These are phyloP conservation scores for Trilocha varians DNA, from an alignment of 2,888 invertebrate genomes.

Conservation along the genomic window DNA sequence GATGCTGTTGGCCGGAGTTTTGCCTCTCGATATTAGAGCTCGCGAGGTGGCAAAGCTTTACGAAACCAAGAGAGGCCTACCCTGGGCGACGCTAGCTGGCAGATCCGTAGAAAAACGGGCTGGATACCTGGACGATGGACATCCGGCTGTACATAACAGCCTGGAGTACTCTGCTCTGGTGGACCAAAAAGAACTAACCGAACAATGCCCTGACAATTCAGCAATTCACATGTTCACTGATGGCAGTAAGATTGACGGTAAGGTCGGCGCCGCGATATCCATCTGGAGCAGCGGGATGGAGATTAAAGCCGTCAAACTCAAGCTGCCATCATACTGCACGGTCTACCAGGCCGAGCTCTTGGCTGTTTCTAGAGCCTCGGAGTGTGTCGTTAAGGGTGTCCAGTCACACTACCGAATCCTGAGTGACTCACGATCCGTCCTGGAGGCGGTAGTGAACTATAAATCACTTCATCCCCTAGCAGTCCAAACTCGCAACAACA, in stretches of 20 bases:
- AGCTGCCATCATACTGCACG: not conserved
- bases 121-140: slow-evolving; percentile 12
- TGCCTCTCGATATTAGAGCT: no score
- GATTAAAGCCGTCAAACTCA: slow-evolving; percentile 13
- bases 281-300: slow-evolving; percentile 8
- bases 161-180: not conserved
- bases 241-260: slow-evolving; percentile 8
- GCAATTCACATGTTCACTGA: slow-evolving; percentile 8
- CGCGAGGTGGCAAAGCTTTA: slow-evolving; percentile 17
- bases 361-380: no score
- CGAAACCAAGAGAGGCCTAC: slow-evolving; percentile 15
- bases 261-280: not conserved
- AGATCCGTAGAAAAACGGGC: slow-evolving; percentile 12
- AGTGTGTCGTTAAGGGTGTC: not conserved
- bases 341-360: slow-evolving; percentile 4
- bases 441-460: slow-evolving; percentile 2
- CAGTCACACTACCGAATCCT: slow-evolving; percentile 1
- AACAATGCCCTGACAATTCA: not conserved
- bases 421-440: slow-evolving; percentile 8
- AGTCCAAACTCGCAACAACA: not conserved
- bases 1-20: slow-evolving; percentile 8
- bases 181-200: not conserved
- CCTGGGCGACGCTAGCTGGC: slow-evolving; percentile 15
- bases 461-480: not conserved
- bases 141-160: slow-evolving; percentile 11